Conservation (phyloP, 2,888 invertebrate genomes). For the Apamea crenata region DNA sequence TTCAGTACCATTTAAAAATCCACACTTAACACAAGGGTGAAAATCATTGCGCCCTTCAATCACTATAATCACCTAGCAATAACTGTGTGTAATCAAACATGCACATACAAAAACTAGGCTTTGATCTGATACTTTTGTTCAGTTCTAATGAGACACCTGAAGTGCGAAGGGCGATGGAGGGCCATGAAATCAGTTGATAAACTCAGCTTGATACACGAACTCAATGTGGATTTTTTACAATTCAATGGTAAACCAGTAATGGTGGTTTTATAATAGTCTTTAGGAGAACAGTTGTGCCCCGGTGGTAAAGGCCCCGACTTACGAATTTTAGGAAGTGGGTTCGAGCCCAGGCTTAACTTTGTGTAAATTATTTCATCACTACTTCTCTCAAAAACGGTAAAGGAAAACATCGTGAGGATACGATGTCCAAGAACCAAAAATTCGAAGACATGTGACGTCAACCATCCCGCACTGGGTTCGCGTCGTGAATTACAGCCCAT, state of each 20-base stretch:
- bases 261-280: no score
- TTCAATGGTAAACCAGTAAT: no score
- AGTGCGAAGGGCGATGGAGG: constrained; percentile 65
- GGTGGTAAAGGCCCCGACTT: not conserved
- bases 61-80: constrained; percentile 51
- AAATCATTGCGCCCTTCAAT: constrained; percentile 50
- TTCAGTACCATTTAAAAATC: constrained; percentile 53
- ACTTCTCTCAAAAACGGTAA: not conserved
- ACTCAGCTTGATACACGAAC: constrained; percentile 20
- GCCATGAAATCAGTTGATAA: constrained; percentile 48
- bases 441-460: no score
- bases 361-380: not conserved
- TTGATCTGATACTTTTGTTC: constrained; percentile 81
- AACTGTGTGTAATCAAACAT: constrained; percentile 58
- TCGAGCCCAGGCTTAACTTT: not conserved
- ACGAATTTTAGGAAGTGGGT: no score
- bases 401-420: no score
- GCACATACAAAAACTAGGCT: constrained; percentile 68
- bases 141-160: constrained; percentile 82
- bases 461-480: no score
- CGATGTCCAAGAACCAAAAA: no score
- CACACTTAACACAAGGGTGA: constrained; percentile 30
- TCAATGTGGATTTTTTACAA: not conserved
- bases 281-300: not conserved
- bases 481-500: no score